These are phyloP conservation scores for Thereuonema tuberculata DNA, from an alignment of 1,140 invertebrate species.

Conservation along the genomic window DNA sequence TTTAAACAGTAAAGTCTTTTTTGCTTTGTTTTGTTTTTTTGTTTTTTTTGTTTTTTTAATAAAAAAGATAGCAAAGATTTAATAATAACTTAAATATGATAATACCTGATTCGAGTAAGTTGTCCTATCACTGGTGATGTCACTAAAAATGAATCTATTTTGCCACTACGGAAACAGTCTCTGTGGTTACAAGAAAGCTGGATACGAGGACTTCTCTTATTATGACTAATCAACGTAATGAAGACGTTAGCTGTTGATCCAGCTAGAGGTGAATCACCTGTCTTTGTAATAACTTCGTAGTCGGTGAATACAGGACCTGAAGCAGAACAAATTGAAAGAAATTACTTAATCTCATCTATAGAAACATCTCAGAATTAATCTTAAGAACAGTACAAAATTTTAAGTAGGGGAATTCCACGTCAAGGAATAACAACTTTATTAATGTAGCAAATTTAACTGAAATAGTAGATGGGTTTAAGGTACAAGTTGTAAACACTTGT, in stretches of 20 bases:
- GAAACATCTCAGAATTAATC: neutral
- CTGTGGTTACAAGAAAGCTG: neutral
- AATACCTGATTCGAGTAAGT: neutral
- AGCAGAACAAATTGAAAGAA: neutral
- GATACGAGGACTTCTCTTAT: neutral
- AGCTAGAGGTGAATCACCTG: neutral
- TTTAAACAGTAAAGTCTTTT: too few species aligned
- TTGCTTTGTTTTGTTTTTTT: neutral
- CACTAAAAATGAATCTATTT: neutral
- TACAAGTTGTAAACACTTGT: too few species aligned
- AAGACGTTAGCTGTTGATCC: neutral
- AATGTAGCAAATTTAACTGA: too few species aligned
- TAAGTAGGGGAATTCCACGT: neutral
- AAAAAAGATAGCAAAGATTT: neutral
- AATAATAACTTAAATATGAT: neutral
- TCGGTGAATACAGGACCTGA: neutral
- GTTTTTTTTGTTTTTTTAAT: neutral
- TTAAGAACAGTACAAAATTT: neutral
- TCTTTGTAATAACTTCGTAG: neutral
- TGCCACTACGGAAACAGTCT: neutral
- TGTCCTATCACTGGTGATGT: neutral
- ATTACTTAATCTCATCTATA: neutral
- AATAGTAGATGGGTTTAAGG: too few species aligned
- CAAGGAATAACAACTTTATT: neutral
- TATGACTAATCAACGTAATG: neutral